phyloP scores from a whole-genome alignment of 2,888 invertebrate genomes.

The Troides oblongomaculatus region DNA sequence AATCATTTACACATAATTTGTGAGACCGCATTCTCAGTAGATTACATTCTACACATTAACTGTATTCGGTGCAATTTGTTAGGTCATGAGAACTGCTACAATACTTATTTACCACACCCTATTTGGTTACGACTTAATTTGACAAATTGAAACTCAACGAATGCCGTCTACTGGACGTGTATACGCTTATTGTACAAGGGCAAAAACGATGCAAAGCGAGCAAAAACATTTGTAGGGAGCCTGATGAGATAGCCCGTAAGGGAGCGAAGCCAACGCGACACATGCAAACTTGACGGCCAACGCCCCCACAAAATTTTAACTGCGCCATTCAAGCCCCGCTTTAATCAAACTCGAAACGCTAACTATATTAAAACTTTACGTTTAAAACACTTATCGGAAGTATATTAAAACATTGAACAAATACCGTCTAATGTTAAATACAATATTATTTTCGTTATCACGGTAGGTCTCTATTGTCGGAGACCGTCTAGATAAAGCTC shows the following conservation, averaged over 20 bases:
- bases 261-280: constrained; percentile 42
- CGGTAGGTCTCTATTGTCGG: no score
- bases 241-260: constrained; percentile 61
- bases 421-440: not conserved
- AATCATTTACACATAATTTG: not conserved
- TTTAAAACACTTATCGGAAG: constrained; percentile 6
- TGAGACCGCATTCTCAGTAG: not conserved
- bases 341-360: constrained; percentile 55
- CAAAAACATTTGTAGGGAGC: constrained; percentile 58
- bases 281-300: constrained; percentile 44
- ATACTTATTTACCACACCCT: no score
- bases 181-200: constrained; percentile 56
- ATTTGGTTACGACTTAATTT: not conserved
- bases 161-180: constrained; percentile 40
- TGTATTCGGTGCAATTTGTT: no score
- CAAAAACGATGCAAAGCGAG: constrained; percentile 52
- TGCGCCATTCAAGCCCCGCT: constrained; percentile 47
- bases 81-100: no score
- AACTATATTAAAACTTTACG: constrained; percentile 36
- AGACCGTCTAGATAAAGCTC: no score
- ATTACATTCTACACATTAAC: no score
- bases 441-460: not conserved
- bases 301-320: constrained; percentile 57
- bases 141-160: not conserved
- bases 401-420: constrained; percentile 9